Evolutionary conservation across 1,140 invertebrate species (phyloP).

Genomic region (Bombus balteatus): DNA sequence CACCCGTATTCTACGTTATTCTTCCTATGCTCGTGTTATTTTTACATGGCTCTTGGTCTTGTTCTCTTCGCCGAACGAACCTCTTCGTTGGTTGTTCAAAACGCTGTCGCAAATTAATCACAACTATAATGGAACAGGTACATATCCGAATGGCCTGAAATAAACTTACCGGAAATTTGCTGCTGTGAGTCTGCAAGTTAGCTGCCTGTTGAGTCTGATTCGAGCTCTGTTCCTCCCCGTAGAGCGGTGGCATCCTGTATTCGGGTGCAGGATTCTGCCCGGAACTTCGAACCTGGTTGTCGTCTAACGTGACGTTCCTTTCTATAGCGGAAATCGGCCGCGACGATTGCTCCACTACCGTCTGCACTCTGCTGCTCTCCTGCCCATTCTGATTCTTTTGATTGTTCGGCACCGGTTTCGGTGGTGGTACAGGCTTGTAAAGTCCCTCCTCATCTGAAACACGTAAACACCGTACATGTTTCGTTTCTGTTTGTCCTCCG

Average conservation of each 20-base stretch:
- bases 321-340: constrained; percentile 76
- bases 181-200: constrained; percentile 89
- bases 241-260: constrained; percentile 82
- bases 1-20: constrained; percentile 2
- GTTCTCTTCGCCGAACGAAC: not conserved
- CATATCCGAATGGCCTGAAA: not conserved
- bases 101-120: not conserved
- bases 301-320: constrained; percentile 64
- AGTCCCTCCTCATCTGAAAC: constrained; percentile 84
- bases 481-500: not conserved
- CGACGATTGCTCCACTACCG: constrained; percentile 69
- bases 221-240: constrained; percentile 79
- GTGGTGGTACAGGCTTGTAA: constrained; percentile 85
- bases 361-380: constrained; percentile 62
- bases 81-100: not conserved
- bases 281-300: constrained; percentile 67
- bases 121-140: not conserved
- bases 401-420: constrained; percentile 84
- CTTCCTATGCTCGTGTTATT: not conserved
- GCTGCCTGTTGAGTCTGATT: constrained; percentile 81
- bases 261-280: constrained; percentile 75
- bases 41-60: not conserved
- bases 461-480: not conserved
- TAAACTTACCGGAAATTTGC: constrained; percentile 88
- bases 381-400: constrained; percentile 74